Percentiles rank a stretch among this genome's conserved stretches.
These are phyloP conservation scores for Xyrauchen texanus DNA, from an alignment of 2,113 vertebrate species.

Conservation along the genomic window DNA sequence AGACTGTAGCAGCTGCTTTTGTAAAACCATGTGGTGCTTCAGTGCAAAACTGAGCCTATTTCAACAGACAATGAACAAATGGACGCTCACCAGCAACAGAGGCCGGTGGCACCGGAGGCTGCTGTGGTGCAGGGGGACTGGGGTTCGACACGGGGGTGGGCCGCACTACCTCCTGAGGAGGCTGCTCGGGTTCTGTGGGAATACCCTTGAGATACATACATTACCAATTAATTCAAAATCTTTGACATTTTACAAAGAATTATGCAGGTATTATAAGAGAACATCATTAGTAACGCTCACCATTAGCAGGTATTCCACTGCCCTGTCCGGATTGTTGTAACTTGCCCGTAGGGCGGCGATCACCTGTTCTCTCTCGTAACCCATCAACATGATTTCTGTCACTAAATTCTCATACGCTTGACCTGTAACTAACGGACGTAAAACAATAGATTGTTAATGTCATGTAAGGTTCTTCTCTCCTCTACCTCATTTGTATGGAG, in stretches of 20 bases:
- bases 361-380: constrained; percentile 76
- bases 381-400: constrained; percentile 79
- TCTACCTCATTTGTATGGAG: background rate
- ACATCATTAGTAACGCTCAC: constrained; percentile 64
- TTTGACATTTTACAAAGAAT: no score
- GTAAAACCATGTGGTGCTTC: background rate
- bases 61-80: background rate
- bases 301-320: constrained; percentile 78
- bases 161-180: constrained; percentile 55
- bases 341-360: constrained; percentile 75
- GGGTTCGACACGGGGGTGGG: constrained; percentile 50
- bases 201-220: constrained; percentile 63
- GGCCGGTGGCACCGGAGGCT: constrained; percentile 58
- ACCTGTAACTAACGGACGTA: constrained; percentile 70
- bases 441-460: background rate
- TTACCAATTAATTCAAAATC: background rate
- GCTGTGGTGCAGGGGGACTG: constrained; percentile 55
- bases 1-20: background rate
- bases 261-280: no score
- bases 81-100: constrained; percentile 34
- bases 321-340: constrained; percentile 79
- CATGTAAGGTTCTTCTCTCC: background rate
- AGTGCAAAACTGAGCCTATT: no score
- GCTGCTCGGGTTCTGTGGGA: constrained; percentile 64
- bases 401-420: constrained; percentile 79